Conservation (phyloP, 2,888 invertebrate species). For the Catocala sponsa region DNA sequence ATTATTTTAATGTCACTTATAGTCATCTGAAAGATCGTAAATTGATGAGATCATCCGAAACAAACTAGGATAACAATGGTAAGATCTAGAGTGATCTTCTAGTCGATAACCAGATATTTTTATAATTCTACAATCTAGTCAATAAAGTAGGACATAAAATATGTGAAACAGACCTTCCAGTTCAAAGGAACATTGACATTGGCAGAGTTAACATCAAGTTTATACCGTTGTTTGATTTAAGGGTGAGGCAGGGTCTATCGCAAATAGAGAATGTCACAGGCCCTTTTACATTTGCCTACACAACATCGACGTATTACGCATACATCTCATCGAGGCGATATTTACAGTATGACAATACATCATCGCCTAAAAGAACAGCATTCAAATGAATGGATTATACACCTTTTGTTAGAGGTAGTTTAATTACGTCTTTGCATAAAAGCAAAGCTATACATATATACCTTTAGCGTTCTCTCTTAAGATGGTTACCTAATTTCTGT, state of each 20-base stretch:
- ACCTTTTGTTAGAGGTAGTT: neutral
- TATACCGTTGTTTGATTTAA: slow-evolving; percentile 4
- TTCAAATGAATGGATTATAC: neutral
- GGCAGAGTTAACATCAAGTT: slow-evolving; percentile 23
- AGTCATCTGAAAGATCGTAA: slow-evolving; percentile 2
- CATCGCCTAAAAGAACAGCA: neutral
- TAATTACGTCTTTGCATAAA: neutral
- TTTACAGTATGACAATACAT: neutral
- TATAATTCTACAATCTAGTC: slow-evolving; percentile 37
- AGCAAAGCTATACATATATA: too few relatives aligned
- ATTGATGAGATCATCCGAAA: slow-evolving; percentile 8
- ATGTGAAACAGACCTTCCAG: neutral
- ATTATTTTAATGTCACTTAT: neutral
- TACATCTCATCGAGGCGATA: neutral
- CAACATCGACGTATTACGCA: neutral
- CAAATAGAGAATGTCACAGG: slow-evolving; percentile 1
- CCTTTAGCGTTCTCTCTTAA: too few relatives aligned
- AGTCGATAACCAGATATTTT: slow-evolving; percentile 40
- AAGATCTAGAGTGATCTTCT: slow-evolving; percentile 22
- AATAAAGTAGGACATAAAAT: slow-evolving; percentile 15
- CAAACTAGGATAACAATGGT: neutral
- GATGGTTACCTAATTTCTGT: too few relatives aligned
- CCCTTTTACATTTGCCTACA: neutral
- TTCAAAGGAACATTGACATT: slow-evolving; percentile 47
- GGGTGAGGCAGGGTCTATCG: neutral